Evolutionary conservation across 1,140 invertebrate species (phyloP), one percentile per base, ranked within the genome.

Genomic region (Acromyrmex echinatior): DNA sequence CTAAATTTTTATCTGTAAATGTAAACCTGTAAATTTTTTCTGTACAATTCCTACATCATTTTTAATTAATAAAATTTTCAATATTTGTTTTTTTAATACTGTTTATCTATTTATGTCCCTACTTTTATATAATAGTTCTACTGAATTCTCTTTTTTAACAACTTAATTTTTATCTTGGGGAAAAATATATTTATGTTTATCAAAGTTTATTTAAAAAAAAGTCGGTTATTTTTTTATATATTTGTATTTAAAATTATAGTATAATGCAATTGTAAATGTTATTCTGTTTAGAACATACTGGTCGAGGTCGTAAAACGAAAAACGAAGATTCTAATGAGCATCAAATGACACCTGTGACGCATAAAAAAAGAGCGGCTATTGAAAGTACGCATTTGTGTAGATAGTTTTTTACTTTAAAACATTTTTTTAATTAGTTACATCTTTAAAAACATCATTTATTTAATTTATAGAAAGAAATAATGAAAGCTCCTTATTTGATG

Each of bases 311-410:
- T 56, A 95, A 94, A 92, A 84, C 86, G 79, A 95, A 95, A 92
- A 88, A 90, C 35, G 95, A 95, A 86, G 94, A 95, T 45, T 65
- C 91, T 10, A 94, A 92, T 28, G 95, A 96, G n/a, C 93, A 92
- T 73, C 90, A 92, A 86, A 89, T 91, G 60, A 91, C 94, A 12
- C 78, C 93, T 73, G 86, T 65, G 77, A 85, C 87, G 58, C 86
- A 88, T 53, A 95, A 94, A 89, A 95, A 94, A 80, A 92, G 92
- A 87, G 81, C 85, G 70, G 78, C 91, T 87, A 65, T 91, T 31
- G 95, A 95, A 91, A 95, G 94, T 95, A 91, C 91, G 94, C 92
- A 73, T 39, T 58, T 71, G 49, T 16, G 68, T n/a, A n/a, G 0
- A 51, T 63, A 58, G 4, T 9, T 28, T 51, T 71, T 76, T 49